Evolutionary conservation across 2,888 invertebrate species (phyloP), one percentile per base, ranked within the genome.

Genomic region (Drosophila nigritarsus): DNA sequence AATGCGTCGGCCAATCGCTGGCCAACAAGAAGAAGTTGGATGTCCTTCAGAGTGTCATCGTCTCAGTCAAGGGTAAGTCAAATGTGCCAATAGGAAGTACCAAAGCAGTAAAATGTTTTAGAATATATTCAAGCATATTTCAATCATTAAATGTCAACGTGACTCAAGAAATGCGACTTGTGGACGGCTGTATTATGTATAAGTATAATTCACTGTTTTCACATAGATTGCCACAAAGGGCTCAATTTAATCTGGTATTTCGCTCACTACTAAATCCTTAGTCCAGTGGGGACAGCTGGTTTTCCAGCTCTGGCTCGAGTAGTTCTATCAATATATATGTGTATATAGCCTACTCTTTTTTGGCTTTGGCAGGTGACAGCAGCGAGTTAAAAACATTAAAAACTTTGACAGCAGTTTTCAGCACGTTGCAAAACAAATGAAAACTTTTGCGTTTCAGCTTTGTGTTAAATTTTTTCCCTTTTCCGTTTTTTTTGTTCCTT

Each of bases 1-100:
- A 96, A 80, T 96, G 96, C 92, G 95, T 96, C 51, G 95, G 93
- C 38, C 93, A 94, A 73, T 92, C 93, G 48, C 75, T 92, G 62
- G 87, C 90, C 73, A 93, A 94, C 62, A 94, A 94, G 71, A 94
- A 94, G 82, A 93, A 94, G 87, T 88, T 95, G 62, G 94, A 95
- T 83, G 93, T 94, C 40, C 91, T 95, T 62, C 94, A 94, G 81
- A 94, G 94, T 61, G 94, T 94, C 51, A 93, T 94, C 78, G 91
- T 95, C 48, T 91, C 94, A 45, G 94, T 95, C 36, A 94, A 94
- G 91, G 95, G 95, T 95, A 90, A 94, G 94, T 91, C 8, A 15
- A 55, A 32, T 27, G 13, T 54, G n/a, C 20, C 20, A 53, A 38
- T 49, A 34, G 24, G 48, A 18, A 50, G 15, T 40, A 9, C 30